Evolutionary conservation across 2,113 vertebrate genomes (phyloP).

Genomic region (Myodes glareolus): DNA sequence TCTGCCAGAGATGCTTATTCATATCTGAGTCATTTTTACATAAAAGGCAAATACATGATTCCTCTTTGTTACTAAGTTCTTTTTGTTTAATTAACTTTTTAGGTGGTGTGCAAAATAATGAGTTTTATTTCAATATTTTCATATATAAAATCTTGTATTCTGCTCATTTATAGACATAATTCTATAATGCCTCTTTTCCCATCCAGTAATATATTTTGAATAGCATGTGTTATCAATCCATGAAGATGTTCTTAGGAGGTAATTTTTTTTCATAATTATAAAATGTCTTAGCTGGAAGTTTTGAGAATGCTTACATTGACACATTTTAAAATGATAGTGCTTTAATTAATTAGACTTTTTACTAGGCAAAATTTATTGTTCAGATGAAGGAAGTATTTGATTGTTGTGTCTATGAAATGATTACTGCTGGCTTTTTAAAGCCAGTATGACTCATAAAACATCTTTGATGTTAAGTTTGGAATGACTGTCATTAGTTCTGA

Average conservation of each 20-base stretch:
- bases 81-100: background rate
- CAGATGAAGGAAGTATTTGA: constrained; percentile 59
- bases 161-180: background rate
- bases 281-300: constrained; percentile 59
- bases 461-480: constrained; percentile 73
- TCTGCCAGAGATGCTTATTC: constrained; percentile 32
- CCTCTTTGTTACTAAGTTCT: background rate
- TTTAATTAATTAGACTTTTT: constrained; percentile 68
- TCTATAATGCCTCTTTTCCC: constrained; percentile 23
- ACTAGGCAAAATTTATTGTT: constrained; percentile 65
- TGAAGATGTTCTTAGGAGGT: constrained; percentile 33
- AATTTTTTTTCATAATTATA: constrained; percentile 44
- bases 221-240: constrained; percentile 35
- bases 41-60: background rate
- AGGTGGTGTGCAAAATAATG: background rate
- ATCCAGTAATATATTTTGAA: constrained; percentile 34
- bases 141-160: background rate
- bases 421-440: constrained; percentile 69
- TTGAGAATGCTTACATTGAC: constrained; percentile 49
- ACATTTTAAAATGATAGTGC: constrained; percentile 58
- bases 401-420: constrained; percentile 73
- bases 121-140: background rate
- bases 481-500: constrained; percentile 70
- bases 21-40: constrained; percentile 39
- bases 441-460: constrained; percentile 67